Base-by-base conservation (phyloP, 1,140 invertebrate species). In the Diabrotica virgifera region DNA sequence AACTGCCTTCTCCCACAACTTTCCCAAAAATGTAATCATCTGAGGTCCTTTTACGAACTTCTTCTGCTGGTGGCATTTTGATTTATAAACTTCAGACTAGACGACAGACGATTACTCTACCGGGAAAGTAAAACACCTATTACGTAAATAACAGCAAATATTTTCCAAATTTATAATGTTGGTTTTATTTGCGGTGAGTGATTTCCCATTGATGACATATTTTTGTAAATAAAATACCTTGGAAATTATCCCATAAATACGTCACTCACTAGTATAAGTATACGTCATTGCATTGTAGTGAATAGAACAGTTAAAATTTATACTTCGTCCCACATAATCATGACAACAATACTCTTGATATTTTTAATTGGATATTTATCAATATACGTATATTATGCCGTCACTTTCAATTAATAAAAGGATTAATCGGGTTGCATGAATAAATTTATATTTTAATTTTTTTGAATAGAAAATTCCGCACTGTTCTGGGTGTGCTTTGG, bases 21-120 rank as follows among this genome's bases (percentile, higher is more conserved):
- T 95, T 96, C 37, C 94, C 94, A 83, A 98, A 98, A 69, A 95
- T 91, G 79, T 93, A 98, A 80, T 98, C 95, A 71, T 89, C 87
- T n/a, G 91, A 84, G 7, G 85, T 87, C 70, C 88, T 85, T 75
- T 92, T 93, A 50, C 83, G 83, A 60, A 81, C 64, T 59, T 73
- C 73, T 36, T 75, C 70, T 24, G 53, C 50, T 8, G 72, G 73
- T 12, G 68, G 73, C 6, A 73, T 70, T 70, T 46, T 6, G 40
- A n/a, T n/a, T n/a, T n/a, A n/a, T 10, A n/a, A 46, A 46, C n/a
- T 46, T 46, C 40, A 10, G 6, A 6, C 6, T 11, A 46, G 11
- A 8, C 40, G 40, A 46, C 6, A 11, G 40, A 10, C 40, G 8
- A 46, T 10, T 4, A 24, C 24, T 10, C 8, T 46, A 46, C 8